Percentiles rank a stretch among this genome's conserved stretches.
These are phyloP conservation scores for Nycticryphes semicollaris DNA, from an alignment of 2,113 vertebrate genomes.

Conservation along the genomic window DNA sequence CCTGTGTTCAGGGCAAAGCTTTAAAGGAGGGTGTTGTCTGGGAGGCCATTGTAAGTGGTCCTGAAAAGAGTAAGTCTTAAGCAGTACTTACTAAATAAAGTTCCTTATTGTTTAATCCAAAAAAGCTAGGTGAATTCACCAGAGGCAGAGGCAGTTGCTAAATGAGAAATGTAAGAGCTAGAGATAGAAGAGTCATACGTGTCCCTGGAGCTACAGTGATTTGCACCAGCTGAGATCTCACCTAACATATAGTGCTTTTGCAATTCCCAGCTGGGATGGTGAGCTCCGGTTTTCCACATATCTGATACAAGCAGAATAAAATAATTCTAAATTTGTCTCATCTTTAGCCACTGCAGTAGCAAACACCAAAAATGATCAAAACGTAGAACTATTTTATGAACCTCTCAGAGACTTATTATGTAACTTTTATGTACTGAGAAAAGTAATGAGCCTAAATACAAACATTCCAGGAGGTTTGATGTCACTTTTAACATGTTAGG, in stretches of 20 bases:
- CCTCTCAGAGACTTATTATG: neutral
- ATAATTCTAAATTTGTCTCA: neutral
- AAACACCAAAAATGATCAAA: neutral
- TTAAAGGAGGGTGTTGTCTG: neutral
- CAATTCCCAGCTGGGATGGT: neutral
- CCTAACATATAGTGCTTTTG: neutral
- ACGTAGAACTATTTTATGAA: neutral
- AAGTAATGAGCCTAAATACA: neutral
- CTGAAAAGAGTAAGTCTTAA: neutral
- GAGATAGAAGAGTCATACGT: fast-evolving
- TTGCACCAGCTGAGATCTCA: neutral
- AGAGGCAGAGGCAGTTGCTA: neutral
- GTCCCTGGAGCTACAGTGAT: neutral
- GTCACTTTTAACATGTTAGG: neutral
- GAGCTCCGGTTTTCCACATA: neutral
- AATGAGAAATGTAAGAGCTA: neutral
- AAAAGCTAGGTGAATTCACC: neutral
- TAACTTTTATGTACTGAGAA: neutral
- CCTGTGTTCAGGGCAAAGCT: neutral
- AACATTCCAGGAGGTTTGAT: neutral
- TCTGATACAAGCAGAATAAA: neutral
- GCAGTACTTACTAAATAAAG: neutral
- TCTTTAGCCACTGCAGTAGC: neutral
- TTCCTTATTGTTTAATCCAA: neutral
- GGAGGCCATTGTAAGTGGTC: neutral